Conservation (phyloP, 2,797 vertebrate species). For the Karalla daura region DNA sequence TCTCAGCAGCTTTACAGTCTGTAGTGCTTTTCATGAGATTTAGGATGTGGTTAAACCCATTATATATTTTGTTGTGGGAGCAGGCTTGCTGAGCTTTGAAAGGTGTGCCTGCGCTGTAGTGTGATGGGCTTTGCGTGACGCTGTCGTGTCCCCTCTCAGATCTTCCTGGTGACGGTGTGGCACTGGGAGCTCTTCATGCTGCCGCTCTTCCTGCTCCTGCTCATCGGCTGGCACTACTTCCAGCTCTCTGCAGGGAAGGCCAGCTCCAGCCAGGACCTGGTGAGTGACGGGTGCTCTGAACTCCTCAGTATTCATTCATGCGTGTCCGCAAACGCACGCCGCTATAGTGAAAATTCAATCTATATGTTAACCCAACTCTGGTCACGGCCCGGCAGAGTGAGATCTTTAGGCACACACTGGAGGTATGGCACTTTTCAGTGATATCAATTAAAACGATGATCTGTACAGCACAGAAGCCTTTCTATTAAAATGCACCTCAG, state of each 20-base stretch:
- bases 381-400: conserved; percentile 7
- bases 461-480: background rate
- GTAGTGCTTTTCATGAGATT: conserved; percentile 58
- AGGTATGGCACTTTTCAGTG: conserved; percentile 5
- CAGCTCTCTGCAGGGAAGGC: conserved; percentile 83
- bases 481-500: conserved; percentile 14
- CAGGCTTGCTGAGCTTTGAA: conserved; percentile 58
- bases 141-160: conserved; percentile 83
- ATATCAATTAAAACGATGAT: conserved; percentile 16
- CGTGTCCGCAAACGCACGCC: conserved; percentile 4
- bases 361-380: conserved; percentile 19
- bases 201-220: conserved; percentile 91
- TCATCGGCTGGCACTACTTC: conserved; percentile 93
- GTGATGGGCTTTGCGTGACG: conserved; percentile 56
- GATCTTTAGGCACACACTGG: conserved; percentile 18
- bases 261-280: conserved; percentile 88
- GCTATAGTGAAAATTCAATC: conserved; percentile 17
- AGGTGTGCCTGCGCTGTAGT: conserved; percentile 35
- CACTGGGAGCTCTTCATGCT: conserved; percentile 96
- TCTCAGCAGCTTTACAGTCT: conserved; percentile 62
- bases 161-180: conserved; percentile 94
- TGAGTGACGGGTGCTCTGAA: conserved; percentile 74
- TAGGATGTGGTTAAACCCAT: conserved; percentile 65
- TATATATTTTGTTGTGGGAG: conserved; percentile 67
- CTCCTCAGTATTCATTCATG: conserved; percentile 19